A percentile compares a stretch with the other conserved stretches of the same genome.
These are phyloP conservation scores for Lamellibrachia columna DNA, from an alignment of 2,888 invertebrate species.

Conservation along the genomic window DNA sequence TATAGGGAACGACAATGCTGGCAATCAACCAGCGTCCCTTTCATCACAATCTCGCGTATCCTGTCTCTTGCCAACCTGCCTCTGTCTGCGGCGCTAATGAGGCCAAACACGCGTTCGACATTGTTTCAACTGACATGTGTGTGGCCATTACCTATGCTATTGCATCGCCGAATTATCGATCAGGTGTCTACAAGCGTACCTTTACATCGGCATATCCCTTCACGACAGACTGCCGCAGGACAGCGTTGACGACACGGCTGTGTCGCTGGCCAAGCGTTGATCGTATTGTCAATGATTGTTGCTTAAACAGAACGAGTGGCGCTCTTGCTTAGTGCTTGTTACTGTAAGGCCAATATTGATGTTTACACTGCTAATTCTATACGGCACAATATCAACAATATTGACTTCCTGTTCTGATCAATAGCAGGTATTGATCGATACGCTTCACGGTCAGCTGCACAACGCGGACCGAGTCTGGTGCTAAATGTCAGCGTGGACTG, in stretches of 20 bases:
- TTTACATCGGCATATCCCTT: not conserved
- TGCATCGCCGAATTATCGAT: not conserved
- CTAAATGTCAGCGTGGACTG: not conserved
- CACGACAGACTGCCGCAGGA: not conserved
- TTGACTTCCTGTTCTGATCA: not conserved
- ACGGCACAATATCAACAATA: slow-evolving; percentile 12
- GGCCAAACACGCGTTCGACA: not conserved
- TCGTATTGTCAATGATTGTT: not conserved
- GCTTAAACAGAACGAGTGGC: not conserved
- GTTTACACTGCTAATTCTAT: not conserved
- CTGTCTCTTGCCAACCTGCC: not conserved
- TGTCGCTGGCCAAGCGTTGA: not conserved
- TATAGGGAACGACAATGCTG: not conserved
- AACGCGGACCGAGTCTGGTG: not conserved
- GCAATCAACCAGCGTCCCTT: not conserved
- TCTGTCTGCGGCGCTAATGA: not conserved
- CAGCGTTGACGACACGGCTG: not conserved
- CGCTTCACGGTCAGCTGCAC: not conserved
- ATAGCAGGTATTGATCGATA: not conserved
- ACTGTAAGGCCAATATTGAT: not conserved
- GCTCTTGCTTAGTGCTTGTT: not conserved
- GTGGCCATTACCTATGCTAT: not conserved
- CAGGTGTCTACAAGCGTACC: not conserved
- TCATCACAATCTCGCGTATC: not conserved
- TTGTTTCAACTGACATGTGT: not conserved